Conservation (phyloP, 2,797 vertebrate genomes). For the Staurois parvus region DNA sequence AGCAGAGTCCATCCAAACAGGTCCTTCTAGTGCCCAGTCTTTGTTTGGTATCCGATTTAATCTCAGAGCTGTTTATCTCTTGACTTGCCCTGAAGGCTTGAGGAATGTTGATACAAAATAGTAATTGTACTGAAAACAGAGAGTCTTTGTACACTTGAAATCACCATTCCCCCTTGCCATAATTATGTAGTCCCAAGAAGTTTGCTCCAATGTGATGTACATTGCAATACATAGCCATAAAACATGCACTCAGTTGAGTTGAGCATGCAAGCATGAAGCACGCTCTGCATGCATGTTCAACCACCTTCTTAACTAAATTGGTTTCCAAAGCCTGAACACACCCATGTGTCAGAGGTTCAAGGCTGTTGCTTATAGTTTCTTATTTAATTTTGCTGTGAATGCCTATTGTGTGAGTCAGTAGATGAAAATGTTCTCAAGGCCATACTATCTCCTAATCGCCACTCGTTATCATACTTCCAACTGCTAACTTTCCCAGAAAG, state of each 20-base stretch:
- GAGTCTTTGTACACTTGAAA: constrained; percentile 33
- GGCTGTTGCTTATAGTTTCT: constrained; percentile 9
- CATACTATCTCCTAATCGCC: constrained; percentile 30
- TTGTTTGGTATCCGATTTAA: constrained; percentile 31
- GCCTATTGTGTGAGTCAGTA: constrained; percentile 28
- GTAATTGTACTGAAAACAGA: constrained; percentile 20
- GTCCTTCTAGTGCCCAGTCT: constrained; percentile 40
- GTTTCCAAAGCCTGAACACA: no score
- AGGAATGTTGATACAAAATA: constrained; percentile 13
- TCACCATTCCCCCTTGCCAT: not conserved
- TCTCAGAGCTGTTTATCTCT: constrained; percentile 25
- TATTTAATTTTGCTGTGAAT: not conserved
- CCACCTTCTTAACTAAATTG: no score
- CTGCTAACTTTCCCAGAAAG: constrained; percentile 21
- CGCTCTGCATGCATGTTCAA: no score
- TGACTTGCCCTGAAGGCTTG: constrained; percentile 20
- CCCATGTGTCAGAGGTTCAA: constrained; percentile 10
- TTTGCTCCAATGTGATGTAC: no score
- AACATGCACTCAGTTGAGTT: no score
- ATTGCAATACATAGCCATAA: no score
- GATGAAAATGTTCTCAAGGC: constrained; percentile 29
- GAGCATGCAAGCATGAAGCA: no score
- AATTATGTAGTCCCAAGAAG: no score
- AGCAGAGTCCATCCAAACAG: constrained; percentile 26
- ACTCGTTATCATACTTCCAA: constrained; percentile 11